Evolutionary conservation across 1,140 invertebrate genomes (phyloP), one percentile per base, ranked within the genome.

Genomic region (Ctenoplectra terminalis): DNA sequence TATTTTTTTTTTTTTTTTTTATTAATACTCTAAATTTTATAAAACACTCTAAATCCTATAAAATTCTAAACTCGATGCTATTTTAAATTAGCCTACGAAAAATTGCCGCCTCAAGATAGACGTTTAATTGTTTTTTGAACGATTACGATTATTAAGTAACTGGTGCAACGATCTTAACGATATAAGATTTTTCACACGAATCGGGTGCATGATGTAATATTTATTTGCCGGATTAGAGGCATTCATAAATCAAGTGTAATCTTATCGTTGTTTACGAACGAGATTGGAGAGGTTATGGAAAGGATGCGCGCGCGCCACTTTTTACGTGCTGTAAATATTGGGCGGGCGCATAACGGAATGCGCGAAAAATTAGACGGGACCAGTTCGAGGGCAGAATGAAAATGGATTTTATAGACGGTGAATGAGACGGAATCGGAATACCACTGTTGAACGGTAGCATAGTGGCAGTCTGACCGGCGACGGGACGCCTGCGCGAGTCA

Each of bases 401-500:
- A 37, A n/a, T 37, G 31, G n/a, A 26, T 63, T 64, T 63, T 63
- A 37, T 67, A 8, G 7, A 29, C 31, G 23, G 34, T 50, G 13
- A 31, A 48, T 37, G 31, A 13, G 11, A 40, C 9, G 11, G 29
- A 20, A 63, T 69, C 13, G 50, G 74, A n/a, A 67, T n/a, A 69
- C 74, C 50, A 46, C 50, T 56, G 46, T 56, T 37, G 17, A 66
- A 56, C 48, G 37, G 56, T 72, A 40, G 50, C 63, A 69, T 58
- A 77, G 52, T 69, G 54, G 26, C 40, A 54, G 52, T n/a, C 1
- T 17, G 15, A 54, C 60, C n/a, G n/a, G 37, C 80, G 37, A n/a
- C 26, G 15, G 37, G 46, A 81, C 78, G 82, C 77, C 78, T 81
- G 77, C 82, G 82, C 82, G 63, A 81, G n/a, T 52, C 52, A 52